phyloP scores from a whole-genome alignment of 2,797 vertebrate species.

The Crocodylus rhombifer region DNA sequence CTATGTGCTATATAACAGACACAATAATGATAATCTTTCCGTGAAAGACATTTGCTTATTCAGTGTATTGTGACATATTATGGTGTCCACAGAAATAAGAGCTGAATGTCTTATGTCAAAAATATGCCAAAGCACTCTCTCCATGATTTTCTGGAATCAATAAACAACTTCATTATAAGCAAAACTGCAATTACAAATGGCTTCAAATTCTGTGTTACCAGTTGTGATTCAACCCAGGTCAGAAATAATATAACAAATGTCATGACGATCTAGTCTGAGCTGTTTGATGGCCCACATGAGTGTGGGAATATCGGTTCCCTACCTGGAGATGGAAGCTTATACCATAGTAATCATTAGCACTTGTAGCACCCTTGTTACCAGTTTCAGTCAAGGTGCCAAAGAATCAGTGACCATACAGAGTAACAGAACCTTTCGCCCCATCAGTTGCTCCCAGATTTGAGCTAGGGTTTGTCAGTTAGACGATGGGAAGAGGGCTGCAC shows the following conservation, averaged over 20 bases:
- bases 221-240: background rate
- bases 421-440: background rate
- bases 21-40: conserved; percentile 9
- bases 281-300: background rate
- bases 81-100: conserved; percentile 25
- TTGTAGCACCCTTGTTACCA: rapidly evolving
- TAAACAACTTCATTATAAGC: conserved; percentile 27
- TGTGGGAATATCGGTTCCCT: background rate
- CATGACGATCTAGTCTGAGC: background rate
- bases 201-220: background rate
- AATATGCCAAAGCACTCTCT: conserved; percentile 33
- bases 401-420: background rate
- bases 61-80: conserved; percentile 16
- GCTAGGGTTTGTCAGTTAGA: background rate
- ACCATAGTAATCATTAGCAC: background rate
- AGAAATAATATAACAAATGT: conserved; percentile 10
- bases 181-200: conserved; percentile 26
- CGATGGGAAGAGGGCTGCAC: rapidly evolving
- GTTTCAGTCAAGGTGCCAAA: background rate
- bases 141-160: background rate
- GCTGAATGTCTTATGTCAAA: conserved; percentile 11
- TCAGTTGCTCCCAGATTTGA: background rate
- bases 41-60: background rate
- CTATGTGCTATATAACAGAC: background rate
- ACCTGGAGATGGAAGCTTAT: background rate